phyloP scores from a whole-genome alignment of 53 echinoderm and acorn worm species.

The Henricia sp. region DNA sequence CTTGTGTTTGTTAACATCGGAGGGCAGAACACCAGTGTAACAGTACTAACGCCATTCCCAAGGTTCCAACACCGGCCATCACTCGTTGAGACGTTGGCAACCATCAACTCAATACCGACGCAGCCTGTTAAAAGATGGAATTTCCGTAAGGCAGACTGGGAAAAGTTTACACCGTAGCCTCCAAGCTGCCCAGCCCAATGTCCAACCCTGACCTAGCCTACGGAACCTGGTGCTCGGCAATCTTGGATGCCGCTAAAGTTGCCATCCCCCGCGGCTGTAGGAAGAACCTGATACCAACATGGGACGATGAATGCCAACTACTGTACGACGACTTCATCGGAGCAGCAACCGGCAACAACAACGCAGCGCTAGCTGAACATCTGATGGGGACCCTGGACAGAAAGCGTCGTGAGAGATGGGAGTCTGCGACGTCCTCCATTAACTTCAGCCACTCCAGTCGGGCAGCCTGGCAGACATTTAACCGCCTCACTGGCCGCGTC shows the following conservation, averaged over 20 bases:
- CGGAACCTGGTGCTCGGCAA: conserved; percentile 30
- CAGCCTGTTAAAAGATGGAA: conserved; percentile 42
- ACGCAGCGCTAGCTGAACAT: conserved; percentile 12
- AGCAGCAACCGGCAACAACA: conserved; percentile 9
- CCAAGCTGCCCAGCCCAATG: neutral
- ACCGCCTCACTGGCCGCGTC: conserved; percentile 47
- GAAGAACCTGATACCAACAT: conserved; percentile 24
- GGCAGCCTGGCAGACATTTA: conserved; percentile 7
- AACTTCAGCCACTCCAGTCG: conserved; percentile 60
- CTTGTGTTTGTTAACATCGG: conserved; percentile 4
- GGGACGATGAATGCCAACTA: conserved; percentile 43
- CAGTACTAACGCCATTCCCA: conserved; percentile 20
- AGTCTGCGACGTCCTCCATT: conserved; percentile 40
- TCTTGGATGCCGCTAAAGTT: conserved; percentile 20
- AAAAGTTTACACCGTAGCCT: neutral
- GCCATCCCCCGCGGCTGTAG: conserved; percentile 49
- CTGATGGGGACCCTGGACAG: conserved; percentile 43
- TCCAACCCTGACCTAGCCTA: conserved; percentile 43
- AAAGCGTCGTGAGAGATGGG: conserved; percentile 53
- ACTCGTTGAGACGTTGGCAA: neutral
- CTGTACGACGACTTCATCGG: conserved; percentile 27
- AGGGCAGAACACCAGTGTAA: conserved; percentile 30
- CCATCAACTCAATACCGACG: conserved; percentile 15
- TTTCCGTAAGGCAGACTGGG: conserved; percentile 27
- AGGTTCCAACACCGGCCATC: conserved; percentile 23